A percentile compares a stretch with the other conserved stretches of the same genome.
These are phyloP conservation scores for Rhegmatorhina hoffmannsi DNA, from an alignment of 2,113 vertebrate species.

Conservation along the genomic window DNA sequence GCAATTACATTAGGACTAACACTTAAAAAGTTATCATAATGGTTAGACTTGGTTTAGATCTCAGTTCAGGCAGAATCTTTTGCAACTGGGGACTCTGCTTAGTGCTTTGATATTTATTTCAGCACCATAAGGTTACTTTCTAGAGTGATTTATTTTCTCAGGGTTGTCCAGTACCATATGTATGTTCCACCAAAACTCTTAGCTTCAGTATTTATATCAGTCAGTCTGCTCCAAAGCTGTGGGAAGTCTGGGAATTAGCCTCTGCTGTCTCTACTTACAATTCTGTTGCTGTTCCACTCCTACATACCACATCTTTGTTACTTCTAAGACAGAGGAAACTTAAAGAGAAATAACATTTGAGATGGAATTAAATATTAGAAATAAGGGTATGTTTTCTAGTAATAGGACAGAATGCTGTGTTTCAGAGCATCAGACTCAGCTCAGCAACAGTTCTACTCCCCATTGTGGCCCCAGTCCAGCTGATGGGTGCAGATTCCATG, in stretches of 20 bases:
- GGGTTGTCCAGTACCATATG: not conserved
- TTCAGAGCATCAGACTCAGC: not conserved
- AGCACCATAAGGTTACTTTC: not conserved
- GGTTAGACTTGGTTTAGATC: not conserved
- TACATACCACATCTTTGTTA: not conserved
- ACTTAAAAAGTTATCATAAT: not conserved
- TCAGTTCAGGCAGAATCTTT: not conserved
- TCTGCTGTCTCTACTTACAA: not conserved
- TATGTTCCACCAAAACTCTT: not conserved
- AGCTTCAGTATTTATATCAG: not conserved
- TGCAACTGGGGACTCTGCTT: not conserved
- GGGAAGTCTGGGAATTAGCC: not conserved
- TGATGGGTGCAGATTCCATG: not conserved
- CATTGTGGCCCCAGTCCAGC: not conserved
- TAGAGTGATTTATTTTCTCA: not conserved
- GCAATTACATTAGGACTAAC: not conserved
- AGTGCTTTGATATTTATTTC: not conserved
- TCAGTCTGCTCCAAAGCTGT: not conserved
- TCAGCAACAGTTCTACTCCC: not conserved
- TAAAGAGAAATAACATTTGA: not conserved
- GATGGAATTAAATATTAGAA: not conserved
- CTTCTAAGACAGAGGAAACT: not conserved
- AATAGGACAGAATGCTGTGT: rapidly evolving
- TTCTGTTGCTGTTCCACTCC: not conserved
- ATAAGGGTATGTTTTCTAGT: not conserved